Evolutionary conservation across 2,113 vertebrate species (phyloP).

Genomic region (Asarcornis scutulata): DNA sequence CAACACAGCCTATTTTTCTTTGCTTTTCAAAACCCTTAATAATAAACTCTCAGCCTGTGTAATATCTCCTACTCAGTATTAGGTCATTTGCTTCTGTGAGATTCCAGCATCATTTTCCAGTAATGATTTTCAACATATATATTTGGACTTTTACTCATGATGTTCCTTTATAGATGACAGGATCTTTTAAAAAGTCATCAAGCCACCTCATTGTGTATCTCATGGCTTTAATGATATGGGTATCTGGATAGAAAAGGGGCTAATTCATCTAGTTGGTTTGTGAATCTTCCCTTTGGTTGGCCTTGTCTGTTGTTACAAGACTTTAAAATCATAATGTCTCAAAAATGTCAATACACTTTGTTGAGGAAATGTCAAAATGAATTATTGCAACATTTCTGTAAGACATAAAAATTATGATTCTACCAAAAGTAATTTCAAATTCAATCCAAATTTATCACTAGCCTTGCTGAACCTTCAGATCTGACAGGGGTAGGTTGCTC

Average conservation of each 20-base stretch:
- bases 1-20: not conserved
- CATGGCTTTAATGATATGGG: not conserved
- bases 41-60: not conserved
- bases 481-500: not conserved
- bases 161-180: not conserved
- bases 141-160: not conserved
- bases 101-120: not conserved
- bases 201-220: not conserved
- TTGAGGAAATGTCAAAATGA: not conserved
- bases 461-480: not conserved
- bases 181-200: not conserved
- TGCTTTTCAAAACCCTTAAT: not conserved
- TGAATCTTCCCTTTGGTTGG: not conserved
- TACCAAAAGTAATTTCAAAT: not conserved
- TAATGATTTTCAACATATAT: not conserved
- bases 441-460: not conserved
- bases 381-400: not conserved
- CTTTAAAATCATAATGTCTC: not conserved
- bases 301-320: not conserved
- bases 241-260: not conserved
- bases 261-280: not conserved
- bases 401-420: not conserved
- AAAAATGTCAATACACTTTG: not conserved
- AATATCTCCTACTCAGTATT: not conserved
- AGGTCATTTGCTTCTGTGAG: not conserved